Conservation (phyloP, 2,888 invertebrate species). For the Agrilus biguttatus region DNA sequence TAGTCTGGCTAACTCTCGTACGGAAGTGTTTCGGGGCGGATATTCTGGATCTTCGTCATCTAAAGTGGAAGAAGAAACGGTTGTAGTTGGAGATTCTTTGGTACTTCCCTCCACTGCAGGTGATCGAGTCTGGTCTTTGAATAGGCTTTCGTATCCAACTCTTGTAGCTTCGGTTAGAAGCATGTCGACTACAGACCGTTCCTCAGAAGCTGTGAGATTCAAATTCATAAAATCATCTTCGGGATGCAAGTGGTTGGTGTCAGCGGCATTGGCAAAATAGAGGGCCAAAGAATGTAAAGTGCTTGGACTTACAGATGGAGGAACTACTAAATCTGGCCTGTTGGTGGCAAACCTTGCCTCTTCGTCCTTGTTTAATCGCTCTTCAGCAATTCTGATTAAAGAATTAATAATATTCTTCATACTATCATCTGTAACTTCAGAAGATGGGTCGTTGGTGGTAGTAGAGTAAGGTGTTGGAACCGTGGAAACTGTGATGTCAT, state of each 20-base stretch:
- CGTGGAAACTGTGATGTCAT: constrained; percentile 10
- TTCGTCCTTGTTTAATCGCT: constrained; percentile 22
- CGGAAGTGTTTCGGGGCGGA: constrained; percentile 42
- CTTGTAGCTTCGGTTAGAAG: constrained; percentile 8
- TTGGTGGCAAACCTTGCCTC: constrained; percentile 35
- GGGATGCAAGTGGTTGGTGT: constrained; percentile 14
- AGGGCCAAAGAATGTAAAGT: constrained; percentile 64
- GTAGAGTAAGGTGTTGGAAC: constrained; percentile 20
- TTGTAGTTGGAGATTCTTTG: constrained; percentile 4
- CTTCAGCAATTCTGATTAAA: constrained; percentile 39
- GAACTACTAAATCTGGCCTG: constrained; percentile 50
- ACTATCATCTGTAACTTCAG: constrained; percentile 37
- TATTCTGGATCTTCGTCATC: constrained; percentile 45
- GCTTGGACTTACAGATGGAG: constrained; percentile 62
- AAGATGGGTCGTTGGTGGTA: constrained; percentile 21
- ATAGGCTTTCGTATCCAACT: constrained; percentile 25
- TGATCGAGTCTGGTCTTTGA: constrained; percentile 20
- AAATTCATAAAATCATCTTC: constrained; percentile 11
- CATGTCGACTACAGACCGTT: constrained; percentile 4
- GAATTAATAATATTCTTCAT: constrained; percentile 56
- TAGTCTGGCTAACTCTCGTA: constrained; percentile 67
- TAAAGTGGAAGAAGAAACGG: constrained; percentile 5
- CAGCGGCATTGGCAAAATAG: constrained; percentile 61
- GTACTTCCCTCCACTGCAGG: not conserved
- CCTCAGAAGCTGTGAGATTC: constrained; percentile 11